Evolutionary conservation across 1,140 invertebrate genomes (phyloP), one percentile per base, ranked within the genome.

Genomic region (Monomorium pharaonis): DNA sequence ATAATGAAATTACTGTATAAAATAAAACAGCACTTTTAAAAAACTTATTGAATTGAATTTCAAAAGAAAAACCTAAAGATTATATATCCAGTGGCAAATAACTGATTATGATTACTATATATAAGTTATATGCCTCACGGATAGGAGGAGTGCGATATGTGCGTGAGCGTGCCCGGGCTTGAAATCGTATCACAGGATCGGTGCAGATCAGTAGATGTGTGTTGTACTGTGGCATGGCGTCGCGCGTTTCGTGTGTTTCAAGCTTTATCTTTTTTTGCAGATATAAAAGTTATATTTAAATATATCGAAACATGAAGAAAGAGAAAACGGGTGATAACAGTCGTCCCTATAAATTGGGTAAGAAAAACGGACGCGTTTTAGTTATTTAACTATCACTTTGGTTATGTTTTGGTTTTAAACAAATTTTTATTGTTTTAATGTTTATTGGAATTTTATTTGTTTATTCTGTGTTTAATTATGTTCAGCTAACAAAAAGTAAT

Each of bases 281-380:
- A 37, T 30, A n/a, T 18, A 37, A 12, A 16, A 27, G 21, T 75
- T 30, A 0, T 14, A 21, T 24, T 30, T 81, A 77, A 87, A 81
- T 80, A 62, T 42, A 81, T 80, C 56, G 21, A 91, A 92, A 80
- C 49, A 95, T 95, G 94, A 95, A 95, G 93, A 97, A 96, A 91
- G 97, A 97, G 94, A 95, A 96, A 88, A 97, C 96, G 5, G 97
- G 96, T 70, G 97, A 97, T 92, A 97, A 96, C 89, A 96, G 96
- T 89, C 96, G 97, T 67, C 97, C 97, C 60, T 98, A 97, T 94
- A 98, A 98, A 97, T 96, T 98, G 97, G 54, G 60, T 77, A 24
- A 70, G 44, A 80, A 27, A 75, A 62, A 86, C 37, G 1, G 37
- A 16, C 14, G 2, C 37, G 7, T 33, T 1, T 42, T 42, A 37